Percentiles rank a stretch among this genome's conserved stretches.
These are phyloP conservation scores for Lordiphosa andalusiaca DNA, from an alignment of 2,888 invertebrate genomes.

Conservation along the genomic window DNA sequence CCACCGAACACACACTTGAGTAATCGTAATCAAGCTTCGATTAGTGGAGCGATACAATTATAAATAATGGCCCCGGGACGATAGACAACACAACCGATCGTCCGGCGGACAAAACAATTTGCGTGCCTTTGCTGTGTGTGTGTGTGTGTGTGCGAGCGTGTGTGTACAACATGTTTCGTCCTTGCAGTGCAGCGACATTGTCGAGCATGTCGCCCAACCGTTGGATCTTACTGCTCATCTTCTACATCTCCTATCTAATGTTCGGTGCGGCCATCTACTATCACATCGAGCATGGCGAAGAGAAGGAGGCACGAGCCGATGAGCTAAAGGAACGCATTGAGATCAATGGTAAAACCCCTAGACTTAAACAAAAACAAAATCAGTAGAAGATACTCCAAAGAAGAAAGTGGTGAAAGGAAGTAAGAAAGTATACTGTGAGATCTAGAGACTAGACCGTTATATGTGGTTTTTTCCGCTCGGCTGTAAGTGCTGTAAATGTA, in stretches of 20 bases:
- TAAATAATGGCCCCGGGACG: conserved; percentile 38
- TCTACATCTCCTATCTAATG: conserved; percentile 88
- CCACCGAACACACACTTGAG: conserved; percentile 37
- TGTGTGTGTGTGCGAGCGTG: not conserved
- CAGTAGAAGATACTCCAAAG: too few relatives aligned
- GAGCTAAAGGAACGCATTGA: conserved; percentile 84
- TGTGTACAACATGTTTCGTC: conserved; percentile 2
- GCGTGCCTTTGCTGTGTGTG: not conserved
- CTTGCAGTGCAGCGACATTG: conserved; percentile 23
- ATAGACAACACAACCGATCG: conserved; percentile 26
- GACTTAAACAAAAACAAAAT: too few relatives aligned
- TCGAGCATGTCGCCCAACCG: conserved; percentile 88
- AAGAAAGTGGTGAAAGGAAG: too few relatives aligned
- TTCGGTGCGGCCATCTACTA: conserved; percentile 93
- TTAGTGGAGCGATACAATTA: conserved; percentile 53
- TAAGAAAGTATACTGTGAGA: too few relatives aligned
- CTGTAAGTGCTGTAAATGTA: too few relatives aligned
- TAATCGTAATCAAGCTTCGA: conserved; percentile 62
- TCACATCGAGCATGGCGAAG: conserved; percentile 88
- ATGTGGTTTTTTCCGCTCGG: too few relatives aligned
- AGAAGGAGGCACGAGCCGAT: conserved; percentile 83
- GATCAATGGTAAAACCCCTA: conserved; percentile 84
- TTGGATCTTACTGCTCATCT: conserved; percentile 87
- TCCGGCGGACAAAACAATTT: conserved; percentile 3
- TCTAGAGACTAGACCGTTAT: too few relatives aligned